phyloP scores from a whole-genome alignment of 2,888 invertebrate genomes.

The Nephrotoma guestfalica region DNA sequence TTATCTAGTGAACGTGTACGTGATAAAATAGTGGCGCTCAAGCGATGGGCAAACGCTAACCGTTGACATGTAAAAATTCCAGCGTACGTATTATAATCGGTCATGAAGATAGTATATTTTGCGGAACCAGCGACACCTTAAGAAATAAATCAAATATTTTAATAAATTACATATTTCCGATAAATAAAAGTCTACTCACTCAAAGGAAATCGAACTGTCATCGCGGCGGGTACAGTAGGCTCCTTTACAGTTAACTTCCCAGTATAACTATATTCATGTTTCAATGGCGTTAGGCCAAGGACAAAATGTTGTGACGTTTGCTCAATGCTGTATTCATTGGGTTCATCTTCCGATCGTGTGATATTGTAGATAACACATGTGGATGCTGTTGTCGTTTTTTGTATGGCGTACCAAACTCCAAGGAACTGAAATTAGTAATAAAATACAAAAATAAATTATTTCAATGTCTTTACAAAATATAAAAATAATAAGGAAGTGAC shows the following conservation, averaged over 20 bases:
- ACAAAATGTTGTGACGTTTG: constrained; percentile 59
- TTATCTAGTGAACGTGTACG: constrained; percentile 56
- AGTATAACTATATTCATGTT: constrained; percentile 66
- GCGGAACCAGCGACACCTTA: constrained; percentile 60
- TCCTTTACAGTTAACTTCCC: constrained; percentile 53
- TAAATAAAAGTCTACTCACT: constrained; percentile 43
- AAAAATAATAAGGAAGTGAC: neutral
- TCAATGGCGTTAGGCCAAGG: constrained; percentile 53
- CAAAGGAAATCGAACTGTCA: constrained; percentile 63
- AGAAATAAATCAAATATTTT: constrained; percentile 13
- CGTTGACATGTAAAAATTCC: constrained; percentile 69
- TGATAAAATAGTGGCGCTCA: constrained; percentile 69
- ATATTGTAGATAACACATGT: constrained; percentile 68
- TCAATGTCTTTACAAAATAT: neutral
- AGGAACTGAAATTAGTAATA: constrained; percentile 41
- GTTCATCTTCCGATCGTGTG: constrained; percentile 46
- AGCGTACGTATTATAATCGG: constrained; percentile 61
- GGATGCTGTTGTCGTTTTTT: constrained; percentile 70
- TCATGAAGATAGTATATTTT: constrained; percentile 55
- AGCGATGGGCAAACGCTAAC: constrained; percentile 52
- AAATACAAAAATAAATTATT: neutral
- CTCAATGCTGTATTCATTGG: constrained; percentile 50
- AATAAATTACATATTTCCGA: neutral
- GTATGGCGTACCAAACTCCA: constrained; percentile 67
- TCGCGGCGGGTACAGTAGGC: constrained; percentile 47